Conservation (phyloP, 2,888 invertebrate genomes). For the Endotricha flammealis region DNA sequence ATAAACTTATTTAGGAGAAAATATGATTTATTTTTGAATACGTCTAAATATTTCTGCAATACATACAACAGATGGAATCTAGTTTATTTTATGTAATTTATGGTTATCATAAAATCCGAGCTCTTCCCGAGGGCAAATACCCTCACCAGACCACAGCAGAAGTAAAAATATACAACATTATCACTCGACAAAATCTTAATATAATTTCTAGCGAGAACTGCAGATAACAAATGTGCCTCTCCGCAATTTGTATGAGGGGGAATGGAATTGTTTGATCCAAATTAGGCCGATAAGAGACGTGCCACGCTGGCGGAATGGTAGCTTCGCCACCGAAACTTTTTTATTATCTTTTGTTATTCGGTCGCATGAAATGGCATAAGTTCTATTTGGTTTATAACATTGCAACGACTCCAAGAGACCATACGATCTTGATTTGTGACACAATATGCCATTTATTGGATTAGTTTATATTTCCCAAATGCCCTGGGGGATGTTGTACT, state of each 20-base stretch:
- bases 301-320: constrained; percentile 46
- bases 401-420: constrained; percentile 21
- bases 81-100: constrained; percentile 60
- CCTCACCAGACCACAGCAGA: constrained; percentile 35
- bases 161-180: constrained; percentile 67
- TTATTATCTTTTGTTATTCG: constrained; percentile 46
- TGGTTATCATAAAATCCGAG: constrained; percentile 55
- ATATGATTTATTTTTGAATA: neutral
- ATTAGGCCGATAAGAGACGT: constrained; percentile 68
- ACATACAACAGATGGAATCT: constrained; percentile 43
- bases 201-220: constrained; percentile 70
- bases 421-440: constrained; percentile 6
- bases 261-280: constrained; percentile 69
- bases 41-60: no score
- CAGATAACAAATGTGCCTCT: constrained; percentile 68
- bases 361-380: constrained; percentile 29
- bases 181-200: constrained; percentile 68
- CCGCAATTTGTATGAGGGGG: constrained; percentile 62
- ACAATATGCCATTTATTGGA: neutral
- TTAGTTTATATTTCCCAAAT: neutral
- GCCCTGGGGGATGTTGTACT: no score
- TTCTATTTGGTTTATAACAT: constrained; percentile 20
- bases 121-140: constrained; percentile 44
- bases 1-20: no score
- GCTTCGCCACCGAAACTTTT: constrained; percentile 50